Percentiles rank a stretch among this genome's conserved stretches.
Conservation (phyloP, 2,797 vertebrate species). For the Leptoclinus maculatus region DNA sequence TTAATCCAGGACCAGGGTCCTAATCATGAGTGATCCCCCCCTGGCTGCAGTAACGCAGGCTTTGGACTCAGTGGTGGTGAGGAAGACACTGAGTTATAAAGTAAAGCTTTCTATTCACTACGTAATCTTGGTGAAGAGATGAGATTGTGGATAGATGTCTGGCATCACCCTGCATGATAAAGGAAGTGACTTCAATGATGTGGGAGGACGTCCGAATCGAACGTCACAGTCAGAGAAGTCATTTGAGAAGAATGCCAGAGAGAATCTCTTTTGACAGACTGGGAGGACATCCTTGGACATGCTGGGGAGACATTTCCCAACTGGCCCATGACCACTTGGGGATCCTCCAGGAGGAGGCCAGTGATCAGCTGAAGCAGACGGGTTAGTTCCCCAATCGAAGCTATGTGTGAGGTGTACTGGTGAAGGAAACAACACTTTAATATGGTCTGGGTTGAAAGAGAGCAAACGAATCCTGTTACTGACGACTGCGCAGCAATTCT, state of each 20-base stretch:
- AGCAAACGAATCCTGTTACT: neutral
- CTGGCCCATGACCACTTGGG: neutral
- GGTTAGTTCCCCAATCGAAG: neutral
- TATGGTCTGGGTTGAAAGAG: slow-evolving; percentile 35
- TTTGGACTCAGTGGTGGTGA: neutral
- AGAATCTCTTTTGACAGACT: neutral
- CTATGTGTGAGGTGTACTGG: neutral
- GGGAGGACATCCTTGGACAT: neutral
- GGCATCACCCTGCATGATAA: neutral
- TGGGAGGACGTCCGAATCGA: too few relatives aligned
- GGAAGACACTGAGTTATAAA: neutral
- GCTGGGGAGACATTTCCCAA: neutral
- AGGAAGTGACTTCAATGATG: neutral
- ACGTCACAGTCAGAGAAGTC: too few relatives aligned
- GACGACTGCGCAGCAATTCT: slow-evolving; percentile 1
- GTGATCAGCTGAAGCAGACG: neutral
- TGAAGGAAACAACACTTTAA: slow-evolving; percentile 12
- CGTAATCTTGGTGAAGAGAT: neutral
- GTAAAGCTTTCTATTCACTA: neutral
- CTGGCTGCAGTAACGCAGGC: neutral
- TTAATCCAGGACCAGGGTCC: neutral
- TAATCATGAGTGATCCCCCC: neutral
- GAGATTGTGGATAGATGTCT: too few relatives aligned
- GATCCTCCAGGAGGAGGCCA: neutral
- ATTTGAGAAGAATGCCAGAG: neutral